These are phyloP conservation scores for Pholis gunnellus DNA, from an alignment of 2,113 vertebrate species.

Conservation along the genomic window DNA sequence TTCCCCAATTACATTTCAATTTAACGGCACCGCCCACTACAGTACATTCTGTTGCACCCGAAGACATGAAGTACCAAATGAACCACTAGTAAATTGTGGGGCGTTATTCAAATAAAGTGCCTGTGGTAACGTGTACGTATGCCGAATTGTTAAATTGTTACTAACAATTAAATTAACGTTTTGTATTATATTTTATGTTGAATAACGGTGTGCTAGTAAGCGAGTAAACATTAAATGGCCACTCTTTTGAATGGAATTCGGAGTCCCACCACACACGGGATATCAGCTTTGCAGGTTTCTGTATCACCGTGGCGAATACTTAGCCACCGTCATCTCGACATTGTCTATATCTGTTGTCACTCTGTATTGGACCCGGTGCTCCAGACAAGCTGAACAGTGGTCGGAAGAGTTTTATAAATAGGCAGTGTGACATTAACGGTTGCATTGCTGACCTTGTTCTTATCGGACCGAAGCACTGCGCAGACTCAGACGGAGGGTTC, in stretches of 20 bases:
- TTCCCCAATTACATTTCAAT: background rate
- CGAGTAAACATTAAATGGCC: background rate
- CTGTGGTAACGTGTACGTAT: no score
- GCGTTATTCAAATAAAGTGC: background rate
- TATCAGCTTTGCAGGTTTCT: background rate
- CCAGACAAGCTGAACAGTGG: background rate
- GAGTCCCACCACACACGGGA: background rate
- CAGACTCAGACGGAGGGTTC: conserved; percentile 40
- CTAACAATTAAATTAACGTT: rapidly evolving
- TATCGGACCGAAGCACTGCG: background rate
- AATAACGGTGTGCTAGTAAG: rapidly evolving
- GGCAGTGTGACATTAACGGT: conserved; percentile 71
- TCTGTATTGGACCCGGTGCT: background rate
- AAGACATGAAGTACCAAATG: rapidly evolving
- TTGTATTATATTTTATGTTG: rapidly evolving
- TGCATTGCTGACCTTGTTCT: conserved; percentile 75
- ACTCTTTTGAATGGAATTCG: background rate
- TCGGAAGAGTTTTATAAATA: conserved; percentile 71
- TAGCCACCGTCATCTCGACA: background rate
- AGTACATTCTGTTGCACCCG: background rate
- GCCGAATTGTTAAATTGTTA: background rate
- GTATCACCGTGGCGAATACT: background rate
- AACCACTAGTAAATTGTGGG: background rate
- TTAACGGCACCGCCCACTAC: conserved; percentile 43
- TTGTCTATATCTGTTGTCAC: background rate